These are phyloP conservation scores for Drosophila lacteicornis DNA, from an alignment of 1,140 invertebrate species.

Conservation along the genomic window DNA sequence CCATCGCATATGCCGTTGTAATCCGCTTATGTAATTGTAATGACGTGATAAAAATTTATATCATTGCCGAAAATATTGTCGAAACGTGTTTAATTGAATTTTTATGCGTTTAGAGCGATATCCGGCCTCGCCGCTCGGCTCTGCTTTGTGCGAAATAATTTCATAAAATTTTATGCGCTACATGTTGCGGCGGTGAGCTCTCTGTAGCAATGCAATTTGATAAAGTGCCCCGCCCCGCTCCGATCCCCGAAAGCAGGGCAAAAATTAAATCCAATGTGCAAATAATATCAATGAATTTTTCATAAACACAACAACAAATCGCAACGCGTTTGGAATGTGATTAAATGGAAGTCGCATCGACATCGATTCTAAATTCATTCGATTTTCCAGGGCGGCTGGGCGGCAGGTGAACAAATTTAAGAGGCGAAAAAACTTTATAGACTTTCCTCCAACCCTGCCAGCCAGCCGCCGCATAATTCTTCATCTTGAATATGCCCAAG, in stretches of 20 bases:
- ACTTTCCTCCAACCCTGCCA: slow-evolving; percentile 6
- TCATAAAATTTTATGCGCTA: slow-evolving; percentile 74
- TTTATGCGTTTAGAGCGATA: slow-evolving; percentile 65
- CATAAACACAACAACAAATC: slow-evolving; percentile 55
- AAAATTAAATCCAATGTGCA: slow-evolving; percentile 48
- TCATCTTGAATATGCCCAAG: slow-evolving; percentile 75
- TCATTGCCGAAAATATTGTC: slow-evolving; percentile 76
- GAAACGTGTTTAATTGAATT: slow-evolving; percentile 83
- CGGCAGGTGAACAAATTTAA: slow-evolving; percentile 10
- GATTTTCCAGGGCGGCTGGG: too few species aligned
- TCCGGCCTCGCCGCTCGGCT: slow-evolving; percentile 9
- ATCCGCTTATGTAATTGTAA: slow-evolving; percentile 81
- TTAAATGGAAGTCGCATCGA: slow-evolving; percentile 31
- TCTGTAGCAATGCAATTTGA: slow-evolving; percentile 43
- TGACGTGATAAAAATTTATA: slow-evolving; percentile 80
- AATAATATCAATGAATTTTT: slow-evolving; percentile 63
- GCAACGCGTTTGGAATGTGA: slow-evolving; percentile 32
- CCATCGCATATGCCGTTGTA: slow-evolving; percentile 44
- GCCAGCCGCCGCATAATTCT: slow-evolving; percentile 66
- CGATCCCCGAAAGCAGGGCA: slow-evolving; percentile 21
- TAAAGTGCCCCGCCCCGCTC: slow-evolving; percentile 36
- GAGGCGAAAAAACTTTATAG: slow-evolving; percentile 28
- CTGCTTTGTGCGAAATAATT: slow-evolving; percentile 56
- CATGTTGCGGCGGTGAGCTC: slow-evolving; percentile 29
- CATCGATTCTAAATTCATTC: slow-evolving; percentile 8